A percentile compares a stretch with the other conserved stretches of the same genome.
These are phyloP conservation scores for Acipenser transmontanus DNA, from an alignment of 2,797 vertebrate species.

Conservation along the genomic window DNA sequence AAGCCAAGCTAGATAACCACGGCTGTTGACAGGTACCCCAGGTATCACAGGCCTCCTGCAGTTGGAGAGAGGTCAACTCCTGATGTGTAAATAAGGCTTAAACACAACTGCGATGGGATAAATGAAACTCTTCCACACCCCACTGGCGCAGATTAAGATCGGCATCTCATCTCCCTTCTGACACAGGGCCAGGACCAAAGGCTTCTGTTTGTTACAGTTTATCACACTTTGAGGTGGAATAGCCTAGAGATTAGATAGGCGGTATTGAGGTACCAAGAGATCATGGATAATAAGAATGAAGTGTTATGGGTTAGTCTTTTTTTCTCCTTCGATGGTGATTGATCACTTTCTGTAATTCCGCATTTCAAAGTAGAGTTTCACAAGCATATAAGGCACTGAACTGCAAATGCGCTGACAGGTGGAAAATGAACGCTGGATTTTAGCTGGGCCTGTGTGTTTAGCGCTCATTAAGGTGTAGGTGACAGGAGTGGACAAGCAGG, in stretches of 20 bases:
- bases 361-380: slow-evolving; percentile 38
- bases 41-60: slow-evolving; percentile 49
- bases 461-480: too few relatives aligned
- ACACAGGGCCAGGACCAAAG: slow-evolving; percentile 48
- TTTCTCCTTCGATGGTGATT: slow-evolving; percentile 54
- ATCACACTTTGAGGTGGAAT: slow-evolving; percentile 53
- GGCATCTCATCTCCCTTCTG: slow-evolving; percentile 45
- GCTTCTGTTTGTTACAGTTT: slow-evolving; percentile 39
- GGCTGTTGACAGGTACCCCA: slow-evolving; percentile 66
- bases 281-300: too few relatives aligned
- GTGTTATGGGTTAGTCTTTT: too few relatives aligned
- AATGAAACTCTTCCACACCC: slow-evolving; percentile 44
- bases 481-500: too few relatives aligned
- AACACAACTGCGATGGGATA: slow-evolving; percentile 48
- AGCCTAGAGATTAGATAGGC: slow-evolving; percentile 52
- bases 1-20: slow-evolving; percentile 54
- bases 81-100: slow-evolving; percentile 71
- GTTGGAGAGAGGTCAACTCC: slow-evolving; percentile 60
- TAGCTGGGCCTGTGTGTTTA: too few relatives aligned
- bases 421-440: too few relatives aligned
- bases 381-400: too few relatives aligned
- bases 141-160: slow-evolving; percentile 44
- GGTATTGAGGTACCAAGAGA: slow-evolving; percentile 33
- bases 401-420: too few relatives aligned
- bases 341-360: slow-evolving; percentile 65